Base-by-base conservation (phyloP, 2,888 invertebrate species). In the Pteria penguin region DNA sequence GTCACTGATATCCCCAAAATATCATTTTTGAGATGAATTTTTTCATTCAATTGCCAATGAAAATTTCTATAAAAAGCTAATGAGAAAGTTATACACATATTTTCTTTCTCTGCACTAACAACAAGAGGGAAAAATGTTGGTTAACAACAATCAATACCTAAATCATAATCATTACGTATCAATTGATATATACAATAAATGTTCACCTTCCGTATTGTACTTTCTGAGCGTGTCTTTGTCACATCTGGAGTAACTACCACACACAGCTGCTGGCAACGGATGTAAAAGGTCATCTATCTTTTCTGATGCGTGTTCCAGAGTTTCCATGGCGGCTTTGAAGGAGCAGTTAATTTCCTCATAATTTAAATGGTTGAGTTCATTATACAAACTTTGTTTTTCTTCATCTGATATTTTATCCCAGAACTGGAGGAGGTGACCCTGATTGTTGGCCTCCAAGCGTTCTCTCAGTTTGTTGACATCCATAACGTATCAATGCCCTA, bases 261-360 rank as follows among this genome's bases (percentile, higher is more conserved):
- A 95, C 79, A 96, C 95, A 14, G 95, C 94, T n/a, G 95, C 93
- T 0, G 97, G 96, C 69, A 98, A 95, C 0, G 98, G 97, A 88
- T 96, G 95, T 89, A 98, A 93, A 79, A 95, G 94, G 80, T 96
- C 95, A 88, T 98, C 97, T 57, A 96, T 91, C 90, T 95, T 96
- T 84, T 95, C 94, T 26, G 80, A 73, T 0, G 78, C 84, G 55
- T 78, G 65, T 33, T 82, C 69, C 45, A 88, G 70, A 4, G 84
- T 81, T 31, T 82, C 80, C 72, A 83, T 84, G 22, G 89, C 84
- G 14, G 83, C 66, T 55, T 94, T 93, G 90, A 96, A 97, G 86
- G 95, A 95, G 27, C 93, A 92, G 72, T 94, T 95, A 14, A 96
- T 94, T 92, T 96, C 96, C n/a, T 93, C 93, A 63, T 96, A 92